Conservation (phyloP, 2,113 vertebrate species). For the Delphinus delphis region DNA sequence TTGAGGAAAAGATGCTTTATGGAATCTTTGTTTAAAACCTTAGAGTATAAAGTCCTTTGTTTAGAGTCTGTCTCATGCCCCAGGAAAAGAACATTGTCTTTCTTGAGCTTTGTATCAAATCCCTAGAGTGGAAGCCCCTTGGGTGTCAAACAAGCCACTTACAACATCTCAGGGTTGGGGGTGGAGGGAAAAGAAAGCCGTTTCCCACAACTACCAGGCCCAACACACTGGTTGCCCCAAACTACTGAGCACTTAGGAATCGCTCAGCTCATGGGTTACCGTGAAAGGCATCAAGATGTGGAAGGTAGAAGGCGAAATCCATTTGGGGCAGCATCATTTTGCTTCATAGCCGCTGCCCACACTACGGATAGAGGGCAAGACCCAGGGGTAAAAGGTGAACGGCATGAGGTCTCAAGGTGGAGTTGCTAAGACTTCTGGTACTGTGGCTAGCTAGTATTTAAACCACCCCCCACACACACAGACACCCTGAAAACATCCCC, state of each 20-base stretch:
- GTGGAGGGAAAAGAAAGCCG: background rate
- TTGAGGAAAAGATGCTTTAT: background rate
- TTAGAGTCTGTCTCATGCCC: background rate
- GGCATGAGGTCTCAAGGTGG: background rate
- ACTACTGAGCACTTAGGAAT: background rate
- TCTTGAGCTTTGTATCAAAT: background rate
- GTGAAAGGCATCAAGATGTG: background rate
- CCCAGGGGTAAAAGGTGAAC: background rate
- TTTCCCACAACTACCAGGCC: background rate
- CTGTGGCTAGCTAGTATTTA: background rate
- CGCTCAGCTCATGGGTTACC: background rate
- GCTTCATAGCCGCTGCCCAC: rapidly evolving
- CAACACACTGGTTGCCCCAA: background rate
- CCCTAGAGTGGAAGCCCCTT: background rate
- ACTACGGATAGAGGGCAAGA: background rate
- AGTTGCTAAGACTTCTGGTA: background rate
- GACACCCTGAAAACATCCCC: background rate
- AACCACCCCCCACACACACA: background rate
- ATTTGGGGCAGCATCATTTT: background rate
- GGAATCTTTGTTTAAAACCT: conserved; percentile 8
- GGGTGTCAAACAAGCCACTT: background rate
- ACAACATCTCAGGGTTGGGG: background rate
- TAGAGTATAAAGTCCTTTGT: background rate
- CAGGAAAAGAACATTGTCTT: background rate
- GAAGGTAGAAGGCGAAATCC: background rate